These are phyloP conservation scores for Monoplex corrugatus DNA, from an alignment of 2,888 invertebrate species.

Conservation along the genomic window DNA sequence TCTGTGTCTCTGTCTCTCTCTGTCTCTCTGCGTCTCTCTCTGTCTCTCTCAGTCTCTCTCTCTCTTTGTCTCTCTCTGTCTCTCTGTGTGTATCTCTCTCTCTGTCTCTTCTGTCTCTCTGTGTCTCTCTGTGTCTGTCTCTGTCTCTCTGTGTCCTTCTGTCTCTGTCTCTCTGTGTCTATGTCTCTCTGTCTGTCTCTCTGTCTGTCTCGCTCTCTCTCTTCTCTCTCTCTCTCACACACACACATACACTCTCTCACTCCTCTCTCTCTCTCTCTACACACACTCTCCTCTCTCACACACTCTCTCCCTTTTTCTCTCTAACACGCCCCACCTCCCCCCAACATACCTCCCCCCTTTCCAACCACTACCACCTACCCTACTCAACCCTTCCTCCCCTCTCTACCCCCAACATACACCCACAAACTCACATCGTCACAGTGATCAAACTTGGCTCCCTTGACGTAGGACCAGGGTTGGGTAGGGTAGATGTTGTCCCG, in stretches of 20 bases:
- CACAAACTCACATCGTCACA: slow-evolving; percentile 51
- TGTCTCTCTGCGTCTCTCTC: neutral
- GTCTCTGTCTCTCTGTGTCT: neutral
- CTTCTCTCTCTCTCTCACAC: too few relatives aligned
- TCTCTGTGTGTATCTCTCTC: neutral
- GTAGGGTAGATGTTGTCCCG: slow-evolving; percentile 49
- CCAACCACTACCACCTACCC: neutral
- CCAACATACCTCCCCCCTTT: too few relatives aligned
- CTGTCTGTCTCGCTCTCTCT: too few relatives aligned
- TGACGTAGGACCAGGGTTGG: slow-evolving; percentile 32
- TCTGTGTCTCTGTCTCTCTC: too few relatives aligned
- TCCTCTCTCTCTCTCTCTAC: too few relatives aligned
- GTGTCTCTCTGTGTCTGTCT: neutral
- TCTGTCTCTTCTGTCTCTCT: neutral
- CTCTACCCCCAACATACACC: neutral
- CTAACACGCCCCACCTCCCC: too few relatives aligned
- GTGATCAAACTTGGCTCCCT: slow-evolving; percentile 51
- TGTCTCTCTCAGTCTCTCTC: neutral
- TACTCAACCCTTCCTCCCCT: neutral
- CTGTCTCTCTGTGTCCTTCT: neutral
- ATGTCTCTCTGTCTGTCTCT: too few relatives aligned
- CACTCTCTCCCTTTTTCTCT: too few relatives aligned
- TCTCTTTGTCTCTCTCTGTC: neutral
- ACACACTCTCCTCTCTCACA: too few relatives aligned
- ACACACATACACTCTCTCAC: too few relatives aligned